A percentile compares a stretch with the other conserved stretches of the same genome.
Conservation (phyloP, 2,888 invertebrate species). For the Coremacera marginata region DNA sequence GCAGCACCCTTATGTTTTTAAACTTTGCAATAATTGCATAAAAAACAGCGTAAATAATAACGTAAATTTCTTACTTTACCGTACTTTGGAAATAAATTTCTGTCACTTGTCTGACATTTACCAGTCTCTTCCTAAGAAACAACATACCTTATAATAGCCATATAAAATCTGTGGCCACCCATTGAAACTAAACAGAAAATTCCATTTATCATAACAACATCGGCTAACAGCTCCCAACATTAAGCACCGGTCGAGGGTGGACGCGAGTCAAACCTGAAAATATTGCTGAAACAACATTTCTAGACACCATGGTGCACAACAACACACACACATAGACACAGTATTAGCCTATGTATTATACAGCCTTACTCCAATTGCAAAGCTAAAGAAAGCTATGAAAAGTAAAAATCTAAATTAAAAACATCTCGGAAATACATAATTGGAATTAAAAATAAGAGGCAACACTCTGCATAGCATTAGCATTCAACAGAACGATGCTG, state of each 20-base stretch:
- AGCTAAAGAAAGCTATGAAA: neutral
- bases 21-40: too few relatives aligned
- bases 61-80: too few relatives aligned
- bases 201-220: slow-evolving; percentile 8
- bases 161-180: neutral
- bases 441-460: neutral
- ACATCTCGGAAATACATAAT: neutral
- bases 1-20: too few relatives aligned
- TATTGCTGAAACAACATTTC: too few relatives aligned
- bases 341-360: too few relatives aligned
- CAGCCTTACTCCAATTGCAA: neutral
- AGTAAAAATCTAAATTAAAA: neutral
- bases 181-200: neutral
- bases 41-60: too few relatives aligned
- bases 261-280: neutral
- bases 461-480: neutral
- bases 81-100: too few relatives aligned
- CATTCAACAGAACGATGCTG: too few relatives aligned
- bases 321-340: too few relatives aligned
- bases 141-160: neutral
- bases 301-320: too few relatives aligned
- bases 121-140: too few relatives aligned
- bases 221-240: neutral
- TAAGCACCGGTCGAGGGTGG: neutral
- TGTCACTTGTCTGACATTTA: too few relatives aligned